Evolutionary conservation across 2,797 vertebrate genomes (phyloP), one percentile per base, ranked within the genome.

Genomic region (Coranthus polyacanthus): DNA sequence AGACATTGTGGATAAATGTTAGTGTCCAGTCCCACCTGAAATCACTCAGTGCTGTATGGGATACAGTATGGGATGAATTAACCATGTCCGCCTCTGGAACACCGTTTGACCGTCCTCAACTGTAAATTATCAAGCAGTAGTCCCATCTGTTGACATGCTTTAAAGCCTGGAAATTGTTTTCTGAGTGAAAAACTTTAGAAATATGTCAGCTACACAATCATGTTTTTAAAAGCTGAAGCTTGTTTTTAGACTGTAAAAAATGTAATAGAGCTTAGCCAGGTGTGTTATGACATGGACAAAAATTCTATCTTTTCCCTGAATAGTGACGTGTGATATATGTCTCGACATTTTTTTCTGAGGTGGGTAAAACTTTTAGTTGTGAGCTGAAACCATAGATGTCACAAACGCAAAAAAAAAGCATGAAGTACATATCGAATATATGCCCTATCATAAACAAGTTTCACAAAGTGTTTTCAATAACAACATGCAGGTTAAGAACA

Each of bases 1-100:
- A 75, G 74, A 79, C 52, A 16, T 50, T 62, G 59, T 79, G 64
- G 79, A 88, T 88, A 87, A 56, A 86, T 80, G 83, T 90, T 75
- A 65, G 68, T 59, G 72, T 86, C 70, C 73, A 32, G 54, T 79
- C 65, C 70, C 81, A 81, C 84, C 82, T 83, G 82, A 87, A 79
- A 84, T 75, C 81, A 68, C 64, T 86, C 72, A 62, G 54, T 61
- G 13, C 57, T n/a, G 22, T 21, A 34, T 15, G 66, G 62, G 72
- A 63, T 47, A 50, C 66, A 77, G 73, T 58, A 43, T 75, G 75
- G 72, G 74, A 83, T 46, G 67, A 49, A 64, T 87, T 81, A 57
- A 69, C 68, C 68, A 63, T 42, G 68, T 71, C 78, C 21, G 51
- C 56, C 52, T 43, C 56, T 57, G 63, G 50, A 82, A 52, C 42